phyloP scores from a whole-genome alignment of 2,797 vertebrate species.

The Mus spretus region DNA sequence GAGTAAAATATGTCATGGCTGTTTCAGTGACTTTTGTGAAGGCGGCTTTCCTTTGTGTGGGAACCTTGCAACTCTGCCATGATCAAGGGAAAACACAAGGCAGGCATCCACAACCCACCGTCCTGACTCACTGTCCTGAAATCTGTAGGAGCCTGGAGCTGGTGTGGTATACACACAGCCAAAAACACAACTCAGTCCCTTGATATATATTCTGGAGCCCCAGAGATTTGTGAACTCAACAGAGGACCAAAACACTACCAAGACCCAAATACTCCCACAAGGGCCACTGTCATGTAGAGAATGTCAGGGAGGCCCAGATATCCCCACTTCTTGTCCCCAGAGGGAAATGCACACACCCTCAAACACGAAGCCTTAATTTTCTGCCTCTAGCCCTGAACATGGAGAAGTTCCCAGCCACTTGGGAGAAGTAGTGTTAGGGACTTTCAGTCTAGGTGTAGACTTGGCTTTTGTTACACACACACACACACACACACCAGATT shows the following conservation, averaged over 20 bases:
- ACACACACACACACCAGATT: too few species aligned
- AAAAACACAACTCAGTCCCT: conserved; percentile 45
- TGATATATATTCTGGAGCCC: background rate
- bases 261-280: background rate
- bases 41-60: background rate
- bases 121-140: background rate
- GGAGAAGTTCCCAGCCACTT: background rate
- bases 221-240: background rate
- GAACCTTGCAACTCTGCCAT: background rate
- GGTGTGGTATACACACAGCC: background rate
- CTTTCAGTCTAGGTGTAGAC: background rate
- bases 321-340: background rate
- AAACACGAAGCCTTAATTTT: background rate
- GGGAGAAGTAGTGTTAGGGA: background rate
- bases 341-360: background rate
- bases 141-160: conserved; percentile 52
- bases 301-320: conserved; percentile 7
- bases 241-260: conserved; percentile 6
- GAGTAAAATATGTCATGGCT: background rate
- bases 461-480: background rate
- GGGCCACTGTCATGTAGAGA: conserved; percentile 3
- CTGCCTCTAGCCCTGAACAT: background rate
- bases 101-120: background rate
- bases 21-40: background rate
- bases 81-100: background rate